Evolutionary conservation across 2,797 vertebrate genomes (phyloP), one percentile per base, ranked within the genome.

Genomic region (Dromococcyx pavoninus): DNA sequence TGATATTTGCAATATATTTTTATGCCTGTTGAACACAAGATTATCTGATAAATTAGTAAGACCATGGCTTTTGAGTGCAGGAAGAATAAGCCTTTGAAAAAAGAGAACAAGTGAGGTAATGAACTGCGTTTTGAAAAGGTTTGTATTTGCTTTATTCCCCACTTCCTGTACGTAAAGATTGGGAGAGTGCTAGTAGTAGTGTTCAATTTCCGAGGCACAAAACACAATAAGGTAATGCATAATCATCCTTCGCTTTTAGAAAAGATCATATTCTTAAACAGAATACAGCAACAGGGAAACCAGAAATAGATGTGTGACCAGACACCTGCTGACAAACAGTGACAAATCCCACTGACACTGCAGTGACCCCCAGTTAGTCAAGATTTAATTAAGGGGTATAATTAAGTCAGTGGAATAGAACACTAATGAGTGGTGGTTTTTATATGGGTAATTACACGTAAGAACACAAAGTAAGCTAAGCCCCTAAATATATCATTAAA

Each of bases 291-390:
- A 97, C 98, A 98, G 97, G 98, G 97, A 97, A 98, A 98, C 93
- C 98, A 98, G 98, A 98, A 99, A 99, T 99, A 99, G 99, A 98
- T 91, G 95, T 91, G 95, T 98, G 93, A 97, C 95, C 95, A 98
- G 98, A 98, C 98, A 99, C 98, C 99, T 99, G 99, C 98, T 98
- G 98, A 98, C 98, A 98, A 98, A 96, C 92, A 87, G 97, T 98
- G 98, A 98, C 97, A 98, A 97, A 98, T 98, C 98, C 97, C 95
- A 97, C 97, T 98, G 98, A 98, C 98, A 98, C 97, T 32, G 95
- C 97, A 77, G 92, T 98, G 98, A 98, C 98, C 98, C 98, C 97
- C 94, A 82, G 98, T 98, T 98, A 97, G 97, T 97, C 97, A 97
- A 97, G 98, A 97, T 98, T 96, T 98, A 98, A 98, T 99, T 99